Evolutionary conservation across 2,797 vertebrate genomes (phyloP).

Genomic region (Lagorchestes hirsutus): DNA sequence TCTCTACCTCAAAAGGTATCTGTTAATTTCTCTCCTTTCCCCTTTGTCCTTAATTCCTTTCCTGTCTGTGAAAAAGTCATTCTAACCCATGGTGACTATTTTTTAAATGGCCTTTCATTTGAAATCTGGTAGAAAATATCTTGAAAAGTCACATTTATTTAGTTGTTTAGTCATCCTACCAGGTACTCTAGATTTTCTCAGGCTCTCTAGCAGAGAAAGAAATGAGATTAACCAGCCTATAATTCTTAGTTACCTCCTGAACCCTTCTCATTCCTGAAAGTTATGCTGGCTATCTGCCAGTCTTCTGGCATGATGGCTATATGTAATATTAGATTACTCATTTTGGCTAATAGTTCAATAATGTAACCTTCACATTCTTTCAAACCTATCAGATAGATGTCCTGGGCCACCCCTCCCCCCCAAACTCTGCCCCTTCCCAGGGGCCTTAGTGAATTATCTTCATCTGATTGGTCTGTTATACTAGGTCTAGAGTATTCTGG

Average conservation of each 20-base stretch:
- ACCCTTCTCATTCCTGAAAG: background rate
- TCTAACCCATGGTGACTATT: background rate
- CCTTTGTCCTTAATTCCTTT: background rate
- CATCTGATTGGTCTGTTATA: constrained; percentile 21
- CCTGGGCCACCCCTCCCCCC: too few species aligned
- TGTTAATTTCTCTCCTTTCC: background rate
- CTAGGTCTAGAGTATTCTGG: background rate
- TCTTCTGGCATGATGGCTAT: background rate
- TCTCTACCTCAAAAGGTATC: background rate
- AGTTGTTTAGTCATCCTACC: background rate
- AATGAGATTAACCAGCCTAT: background rate
- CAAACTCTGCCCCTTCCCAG: background rate
- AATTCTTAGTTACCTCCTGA: background rate
- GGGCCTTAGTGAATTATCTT: background rate
- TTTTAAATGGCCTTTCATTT: background rate
- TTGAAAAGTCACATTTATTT: background rate
- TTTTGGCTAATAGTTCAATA: constrained; percentile 42
- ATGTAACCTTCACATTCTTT: constrained; percentile 12
- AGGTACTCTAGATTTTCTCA: background rate
- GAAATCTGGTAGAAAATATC: background rate
- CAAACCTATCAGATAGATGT: constrained; percentile 17
- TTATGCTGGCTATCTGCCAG: background rate
- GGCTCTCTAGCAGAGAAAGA: background rate
- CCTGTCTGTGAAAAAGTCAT: background rate
- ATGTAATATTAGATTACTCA: background rate